Evolutionary conservation across 2,113 vertebrate species (phyloP).

Genomic region (Sorex araneus): DNA sequence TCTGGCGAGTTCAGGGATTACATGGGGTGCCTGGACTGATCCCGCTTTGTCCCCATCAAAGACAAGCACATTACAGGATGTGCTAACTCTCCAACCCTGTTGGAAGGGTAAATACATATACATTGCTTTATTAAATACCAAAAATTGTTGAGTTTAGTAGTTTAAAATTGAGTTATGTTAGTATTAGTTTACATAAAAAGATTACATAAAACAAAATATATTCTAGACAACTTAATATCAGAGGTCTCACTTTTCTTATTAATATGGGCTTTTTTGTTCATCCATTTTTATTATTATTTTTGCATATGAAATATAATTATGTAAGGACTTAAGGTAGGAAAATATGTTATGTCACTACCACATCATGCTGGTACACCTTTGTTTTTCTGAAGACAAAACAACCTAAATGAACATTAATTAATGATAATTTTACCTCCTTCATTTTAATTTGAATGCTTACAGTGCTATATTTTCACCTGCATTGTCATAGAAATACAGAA

Average conservation of each 20-base stretch:
- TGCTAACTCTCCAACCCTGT: too few relatives aligned
- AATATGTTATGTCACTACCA: not conserved
- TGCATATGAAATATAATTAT: not conserved
- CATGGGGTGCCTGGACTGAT: too few relatives aligned
- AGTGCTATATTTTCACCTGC: too few relatives aligned
- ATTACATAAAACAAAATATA: not conserved
- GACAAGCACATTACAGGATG: too few relatives aligned
- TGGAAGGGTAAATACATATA: too few relatives aligned
- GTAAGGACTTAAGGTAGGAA: not conserved
- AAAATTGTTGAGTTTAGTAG: not conserved
- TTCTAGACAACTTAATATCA: not conserved
- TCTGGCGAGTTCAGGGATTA: too few relatives aligned
- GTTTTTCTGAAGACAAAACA: not conserved
- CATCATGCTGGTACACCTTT: too few relatives aligned
- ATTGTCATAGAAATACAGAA: not conserved
- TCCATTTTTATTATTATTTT: too few relatives aligned
- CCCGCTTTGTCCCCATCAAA: too few relatives aligned
- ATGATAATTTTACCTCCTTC: not conserved
- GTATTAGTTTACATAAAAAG: not conserved
- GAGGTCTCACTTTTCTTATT: not conserved
- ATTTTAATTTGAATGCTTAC: constrained; percentile 46
- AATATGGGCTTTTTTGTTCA: not conserved
- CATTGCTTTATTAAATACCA: not conserved
- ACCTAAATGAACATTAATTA: constrained; percentile 6
- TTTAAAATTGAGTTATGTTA: not conserved